phyloP scores from a whole-genome alignment of 2,888 invertebrate species.

The Drosophila falleni region DNA sequence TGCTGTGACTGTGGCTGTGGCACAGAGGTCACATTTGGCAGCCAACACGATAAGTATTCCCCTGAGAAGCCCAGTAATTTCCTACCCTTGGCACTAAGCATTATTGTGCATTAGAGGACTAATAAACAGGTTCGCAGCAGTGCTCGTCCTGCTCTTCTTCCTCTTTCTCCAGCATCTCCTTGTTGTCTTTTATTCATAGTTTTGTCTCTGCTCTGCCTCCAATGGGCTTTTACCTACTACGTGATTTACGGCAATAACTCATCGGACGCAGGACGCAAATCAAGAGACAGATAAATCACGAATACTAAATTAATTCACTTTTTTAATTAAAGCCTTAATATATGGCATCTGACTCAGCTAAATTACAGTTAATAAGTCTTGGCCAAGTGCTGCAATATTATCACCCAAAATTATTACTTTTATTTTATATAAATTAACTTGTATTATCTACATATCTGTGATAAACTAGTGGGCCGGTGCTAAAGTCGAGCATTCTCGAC shows the following conservation, averaged over 20 bases:
- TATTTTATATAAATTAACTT: slow-evolving; percentile 4
- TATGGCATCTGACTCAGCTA: slow-evolving; percentile 10
- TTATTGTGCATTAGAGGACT: slow-evolving; percentile 84
- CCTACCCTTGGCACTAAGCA: slow-evolving; percentile 82
- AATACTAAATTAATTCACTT: slow-evolving; percentile 74
- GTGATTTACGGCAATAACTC: slow-evolving; percentile 84
- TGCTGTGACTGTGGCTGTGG: slow-evolving; percentile 25
- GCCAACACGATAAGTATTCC: slow-evolving; percentile 79
- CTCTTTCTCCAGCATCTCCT: slow-evolving; percentile 7
- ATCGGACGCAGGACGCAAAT: slow-evolving; percentile 70
- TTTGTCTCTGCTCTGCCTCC: slow-evolving; percentile 52
- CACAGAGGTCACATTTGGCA: slow-evolving; percentile 84
- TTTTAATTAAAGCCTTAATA: slow-evolving; percentile 68
- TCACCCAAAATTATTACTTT: neutral
- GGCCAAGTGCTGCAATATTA: neutral
- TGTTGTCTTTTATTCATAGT: slow-evolving; percentile 61
- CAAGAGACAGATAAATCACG: slow-evolving; percentile 79
- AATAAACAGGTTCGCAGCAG: slow-evolving; percentile 84
- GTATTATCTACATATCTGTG: neutral
- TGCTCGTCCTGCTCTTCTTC: slow-evolving; percentile 2
- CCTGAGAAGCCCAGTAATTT: slow-evolving; percentile 80
- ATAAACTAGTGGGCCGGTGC: too few relatives aligned
- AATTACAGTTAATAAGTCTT: slow-evolving; percentile 36
- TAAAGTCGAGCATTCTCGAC: too few relatives aligned
- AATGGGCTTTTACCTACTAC: slow-evolving; percentile 81